A percentile compares a stretch with the other conserved stretches of the same genome.
Conservation (phyloP, 1,140 invertebrate species). For the Ctenoplectra terminalis region DNA sequence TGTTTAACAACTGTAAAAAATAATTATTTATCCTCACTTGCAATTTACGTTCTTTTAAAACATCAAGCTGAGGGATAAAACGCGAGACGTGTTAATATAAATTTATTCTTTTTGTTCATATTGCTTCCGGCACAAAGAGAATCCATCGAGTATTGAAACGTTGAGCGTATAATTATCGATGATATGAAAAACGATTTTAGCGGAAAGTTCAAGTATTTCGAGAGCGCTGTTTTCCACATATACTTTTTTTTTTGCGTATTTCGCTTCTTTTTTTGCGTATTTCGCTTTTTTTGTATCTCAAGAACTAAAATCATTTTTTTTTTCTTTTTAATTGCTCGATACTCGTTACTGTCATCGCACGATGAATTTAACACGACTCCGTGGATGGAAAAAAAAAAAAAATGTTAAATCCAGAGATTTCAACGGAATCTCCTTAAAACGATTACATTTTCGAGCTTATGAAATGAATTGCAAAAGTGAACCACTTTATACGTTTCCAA, state of each 20-base stretch:
- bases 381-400: not conserved
- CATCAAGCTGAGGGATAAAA: not conserved
- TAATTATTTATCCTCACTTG: too few species aligned
- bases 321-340: slow-evolving; percentile 6
- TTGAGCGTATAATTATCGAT: not conserved
- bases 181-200: not conserved
- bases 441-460: slow-evolving; percentile 3
- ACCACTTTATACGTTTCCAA: not conserved
- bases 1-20: not conserved
- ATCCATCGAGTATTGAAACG: not conserved
- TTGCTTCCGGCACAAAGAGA: too few species aligned
- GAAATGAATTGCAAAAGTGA: slow-evolving; percentile 28
- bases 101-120: not conserved
- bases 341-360: not conserved
- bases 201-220: not conserved
- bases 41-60: not conserved
- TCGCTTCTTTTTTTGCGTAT: not conserved
- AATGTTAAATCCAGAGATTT: not conserved
- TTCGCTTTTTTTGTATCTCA: not conserved
- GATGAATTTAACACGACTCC: slow-evolving; percentile 19
- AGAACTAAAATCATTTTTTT: not conserved
- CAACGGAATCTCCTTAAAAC: not conserved
- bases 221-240: not conserved
- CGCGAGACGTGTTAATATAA: not conserved
- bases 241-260: not conserved